A percentile compares a stretch with the other conserved stretches of the same genome.
phyloP scores from a whole-genome alignment of 2,888 invertebrate genomes.

The Cactoblastis cactorum region DNA sequence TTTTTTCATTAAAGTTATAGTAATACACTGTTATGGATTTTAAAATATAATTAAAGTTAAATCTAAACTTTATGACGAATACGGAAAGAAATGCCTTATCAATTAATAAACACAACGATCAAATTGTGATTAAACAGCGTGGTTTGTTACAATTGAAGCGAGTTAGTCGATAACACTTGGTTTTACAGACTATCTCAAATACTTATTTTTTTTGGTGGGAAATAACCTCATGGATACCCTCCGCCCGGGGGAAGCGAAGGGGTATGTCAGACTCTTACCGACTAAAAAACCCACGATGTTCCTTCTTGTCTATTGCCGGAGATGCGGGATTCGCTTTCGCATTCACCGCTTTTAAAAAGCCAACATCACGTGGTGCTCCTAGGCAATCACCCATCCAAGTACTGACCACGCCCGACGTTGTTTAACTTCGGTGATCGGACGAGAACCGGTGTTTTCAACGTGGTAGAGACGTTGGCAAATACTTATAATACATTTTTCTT shows the following conservation, averaged over 20 bases:
- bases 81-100: not conserved
- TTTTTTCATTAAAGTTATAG: too few relatives aligned
- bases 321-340: too few relatives aligned
- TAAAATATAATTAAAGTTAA: not conserved
- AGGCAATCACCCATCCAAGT: conserved; percentile 57
- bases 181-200: not conserved
- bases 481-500: too few relatives aligned
- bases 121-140: not conserved
- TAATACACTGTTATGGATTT: not conserved
- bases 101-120: not conserved
- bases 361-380: conserved; percentile 45
- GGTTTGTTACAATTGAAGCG: not conserved
- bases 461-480: conserved; percentile 27
- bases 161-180: not conserved
- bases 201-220: too few relatives aligned
- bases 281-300: too few relatives aligned
- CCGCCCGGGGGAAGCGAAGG: too few relatives aligned
- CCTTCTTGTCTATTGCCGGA: too few relatives aligned
- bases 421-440: conserved; percentile 58
- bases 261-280: too few relatives aligned
- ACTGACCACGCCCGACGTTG: conserved; percentile 61
- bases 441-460: conserved; percentile 50
- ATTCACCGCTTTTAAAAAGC: too few relatives aligned
- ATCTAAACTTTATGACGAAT: not conserved
- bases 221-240: too few relatives aligned